A percentile compares a stretch with the other conserved stretches of the same genome.
Conservation (phyloP, 1,140 invertebrate species). For the Leptonema lineaticorne region DNA sequence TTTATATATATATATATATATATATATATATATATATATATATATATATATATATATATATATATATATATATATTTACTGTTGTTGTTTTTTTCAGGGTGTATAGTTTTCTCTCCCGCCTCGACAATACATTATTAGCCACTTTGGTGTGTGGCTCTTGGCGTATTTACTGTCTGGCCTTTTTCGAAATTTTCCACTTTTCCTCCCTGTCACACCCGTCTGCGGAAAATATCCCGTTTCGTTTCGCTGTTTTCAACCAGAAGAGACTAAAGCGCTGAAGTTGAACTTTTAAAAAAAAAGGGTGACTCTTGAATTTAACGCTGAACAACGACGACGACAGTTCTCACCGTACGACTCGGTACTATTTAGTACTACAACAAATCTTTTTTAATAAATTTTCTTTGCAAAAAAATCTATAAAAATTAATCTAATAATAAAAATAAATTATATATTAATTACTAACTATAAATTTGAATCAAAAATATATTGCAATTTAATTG, state of each 20-base stretch:
- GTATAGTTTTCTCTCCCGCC: background rate
- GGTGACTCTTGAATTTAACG: background rate
- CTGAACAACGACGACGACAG: background rate
- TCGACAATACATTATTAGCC: slow-evolving; percentile 8
- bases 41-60: background rate
- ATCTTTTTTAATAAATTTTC: too few species aligned
- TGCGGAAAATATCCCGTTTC: too few species aligned
- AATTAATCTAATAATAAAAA: too few species aligned
- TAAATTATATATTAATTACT: too few species aligned
- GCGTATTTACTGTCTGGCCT: slow-evolving; percentile 12
- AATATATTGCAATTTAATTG: too few species aligned
- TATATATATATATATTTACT: background rate
- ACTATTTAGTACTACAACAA: too few species aligned
- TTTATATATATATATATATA: background rate
- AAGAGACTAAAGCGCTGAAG: background rate
- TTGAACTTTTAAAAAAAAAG: background rate
- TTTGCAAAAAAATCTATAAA: too few species aligned
- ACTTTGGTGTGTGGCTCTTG: background rate
- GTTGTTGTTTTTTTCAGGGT: too few species aligned
- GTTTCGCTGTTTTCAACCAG: background rate
- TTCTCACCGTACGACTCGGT: too few species aligned
- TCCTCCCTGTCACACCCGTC: too few species aligned
- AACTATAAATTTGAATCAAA: too few species aligned
- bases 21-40: background rate
- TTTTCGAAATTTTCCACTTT: background rate